Conservation (phyloP, 2,888 invertebrate genomes). For the Dascillus cervinus region DNA sequence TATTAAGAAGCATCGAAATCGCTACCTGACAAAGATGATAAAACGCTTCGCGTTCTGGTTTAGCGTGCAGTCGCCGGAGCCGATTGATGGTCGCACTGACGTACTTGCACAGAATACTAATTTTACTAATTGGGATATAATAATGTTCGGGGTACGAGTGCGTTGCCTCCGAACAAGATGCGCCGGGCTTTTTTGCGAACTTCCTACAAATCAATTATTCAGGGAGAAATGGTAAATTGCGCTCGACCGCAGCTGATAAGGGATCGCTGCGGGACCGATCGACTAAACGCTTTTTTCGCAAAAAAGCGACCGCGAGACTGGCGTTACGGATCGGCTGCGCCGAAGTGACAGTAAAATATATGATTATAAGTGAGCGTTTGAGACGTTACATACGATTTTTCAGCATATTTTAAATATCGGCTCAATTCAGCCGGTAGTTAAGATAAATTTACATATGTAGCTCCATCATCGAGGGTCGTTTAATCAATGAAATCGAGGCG, state of each 20-base stretch:
- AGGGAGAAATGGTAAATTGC: background rate
- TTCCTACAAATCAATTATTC: too few species aligned
- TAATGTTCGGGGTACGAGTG: slow-evolving; percentile 12
- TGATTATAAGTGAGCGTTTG: slow-evolving; percentile 9
- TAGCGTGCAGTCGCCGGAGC: background rate
- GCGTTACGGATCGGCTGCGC: slow-evolving; percentile 6
- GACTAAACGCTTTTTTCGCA: too few species aligned
- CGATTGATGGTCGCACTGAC: slow-evolving; percentile 8
- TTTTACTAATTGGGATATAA: slow-evolving; percentile 11
- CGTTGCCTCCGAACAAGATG: slow-evolving; percentile 7
- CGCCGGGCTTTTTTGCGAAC: too few species aligned
- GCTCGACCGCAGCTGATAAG: too few species aligned
- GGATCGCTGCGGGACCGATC: too few species aligned
- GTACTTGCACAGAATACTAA: slow-evolving; percentile 15
- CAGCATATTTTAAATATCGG: slow-evolving; percentile 30
- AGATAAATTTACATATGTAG: slow-evolving; percentile 33
- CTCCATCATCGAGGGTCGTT: slow-evolving; percentile 15
- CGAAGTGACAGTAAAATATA: slow-evolving; percentile 13
- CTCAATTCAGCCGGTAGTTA: slow-evolving; percentile 30
- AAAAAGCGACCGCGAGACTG: background rate
- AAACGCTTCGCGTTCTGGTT: background rate
- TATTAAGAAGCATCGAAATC: background rate
- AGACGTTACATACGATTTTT: slow-evolving; percentile 19
- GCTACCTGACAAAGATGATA: background rate
- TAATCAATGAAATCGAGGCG: slow-evolving; percentile 7